phyloP scores from a whole-genome alignment of 2,888 invertebrate species.

The Amphipyra berbera region DNA sequence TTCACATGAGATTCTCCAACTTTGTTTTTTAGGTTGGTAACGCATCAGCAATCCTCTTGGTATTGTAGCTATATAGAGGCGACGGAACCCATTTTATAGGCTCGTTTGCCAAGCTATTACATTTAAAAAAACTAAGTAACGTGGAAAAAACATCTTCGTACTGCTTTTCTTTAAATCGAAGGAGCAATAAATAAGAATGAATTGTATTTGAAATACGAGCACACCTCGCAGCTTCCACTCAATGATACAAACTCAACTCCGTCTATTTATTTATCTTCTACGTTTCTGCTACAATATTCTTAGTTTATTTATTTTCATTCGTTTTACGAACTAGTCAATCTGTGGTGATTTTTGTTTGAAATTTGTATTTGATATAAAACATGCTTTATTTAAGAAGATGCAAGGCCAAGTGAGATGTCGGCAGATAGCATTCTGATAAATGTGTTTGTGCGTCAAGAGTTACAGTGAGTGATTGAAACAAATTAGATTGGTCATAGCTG shows the following conservation, averaged over 20 bases:
- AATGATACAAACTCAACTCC: conserved; percentile 17
- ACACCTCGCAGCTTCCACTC: not conserved
- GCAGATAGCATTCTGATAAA: not conserved
- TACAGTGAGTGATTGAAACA: not conserved
- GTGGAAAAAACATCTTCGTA: not conserved
- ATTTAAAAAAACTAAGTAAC: too few relatives aligned
- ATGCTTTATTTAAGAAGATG: conserved; percentile 6
- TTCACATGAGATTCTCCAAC: too few relatives aligned
- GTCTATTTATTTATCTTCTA: conserved; percentile 27
- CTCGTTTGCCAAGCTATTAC: too few relatives aligned
- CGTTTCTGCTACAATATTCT: conserved; percentile 22
- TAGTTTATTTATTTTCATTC: conserved; percentile 33
- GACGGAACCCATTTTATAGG: too few relatives aligned
- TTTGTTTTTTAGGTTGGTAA: too few relatives aligned
- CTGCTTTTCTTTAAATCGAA: conserved; percentile 5
- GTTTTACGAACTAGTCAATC: conserved; percentile 5
- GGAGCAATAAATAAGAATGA: not conserved
- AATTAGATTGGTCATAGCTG: not conserved
- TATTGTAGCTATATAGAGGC: too few relatives aligned
- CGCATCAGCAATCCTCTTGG: too few relatives aligned
- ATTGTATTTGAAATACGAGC: not conserved
- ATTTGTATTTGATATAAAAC: conserved; percentile 29
- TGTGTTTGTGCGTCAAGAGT: conserved; percentile 1
- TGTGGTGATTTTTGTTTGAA: not conserved
- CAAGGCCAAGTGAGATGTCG: conserved; percentile 1